Percentiles rank a stretch among this genome's conserved stretches.
phyloP scores from a whole-genome alignment of 2,797 vertebrate genomes.

The Leucoraja ocellata region DNA sequence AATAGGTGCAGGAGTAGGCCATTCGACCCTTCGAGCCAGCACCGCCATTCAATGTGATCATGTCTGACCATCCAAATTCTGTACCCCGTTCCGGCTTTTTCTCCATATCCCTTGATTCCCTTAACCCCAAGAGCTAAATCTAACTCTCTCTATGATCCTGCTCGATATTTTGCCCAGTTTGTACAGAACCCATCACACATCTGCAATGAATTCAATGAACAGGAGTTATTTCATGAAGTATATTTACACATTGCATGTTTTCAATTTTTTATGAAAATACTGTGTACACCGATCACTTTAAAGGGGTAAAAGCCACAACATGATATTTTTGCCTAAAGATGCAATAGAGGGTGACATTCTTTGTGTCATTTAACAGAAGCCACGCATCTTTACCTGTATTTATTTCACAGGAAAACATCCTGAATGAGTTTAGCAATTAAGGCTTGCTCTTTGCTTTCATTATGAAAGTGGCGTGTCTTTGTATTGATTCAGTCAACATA shows the following conservation, averaged over 20 bases:
- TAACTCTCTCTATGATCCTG: too few species aligned
- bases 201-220: not conserved
- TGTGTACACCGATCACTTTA: not conserved
- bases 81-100: too few species aligned
- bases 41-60: too few species aligned
- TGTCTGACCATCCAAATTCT: too few species aligned
- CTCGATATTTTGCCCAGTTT: too few species aligned
- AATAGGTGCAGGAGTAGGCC: too few species aligned
- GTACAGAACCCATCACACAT: not conserved
- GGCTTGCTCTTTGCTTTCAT: not conserved
- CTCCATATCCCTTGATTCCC: too few species aligned
- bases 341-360: not conserved
- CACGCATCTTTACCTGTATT: not conserved
- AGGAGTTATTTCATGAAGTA: not conserved
- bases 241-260: not conserved
- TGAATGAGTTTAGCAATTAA: not conserved
- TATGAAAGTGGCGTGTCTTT: not conserved
- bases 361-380: not conserved
- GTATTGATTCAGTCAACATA: not conserved
- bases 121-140: too few species aligned
- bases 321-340: not conserved
- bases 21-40: too few species aligned
- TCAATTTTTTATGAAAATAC: not conserved
- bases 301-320: not conserved
- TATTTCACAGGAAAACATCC: not conserved